Conservation (phyloP, 2,888 invertebrate species). For the Lasioglossum pauxillum region DNA sequence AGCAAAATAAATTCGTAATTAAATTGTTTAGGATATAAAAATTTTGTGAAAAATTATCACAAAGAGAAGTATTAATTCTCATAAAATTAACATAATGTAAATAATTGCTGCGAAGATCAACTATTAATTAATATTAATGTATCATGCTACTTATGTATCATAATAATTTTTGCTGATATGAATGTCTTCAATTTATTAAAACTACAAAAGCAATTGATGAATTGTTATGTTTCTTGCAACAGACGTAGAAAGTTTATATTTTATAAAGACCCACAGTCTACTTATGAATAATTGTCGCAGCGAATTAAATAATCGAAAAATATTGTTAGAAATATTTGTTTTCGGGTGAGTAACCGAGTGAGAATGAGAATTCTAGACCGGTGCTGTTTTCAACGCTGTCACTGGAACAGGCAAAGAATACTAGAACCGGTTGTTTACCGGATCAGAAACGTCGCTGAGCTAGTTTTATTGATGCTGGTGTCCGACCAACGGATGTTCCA, state of each 20-base stretch:
- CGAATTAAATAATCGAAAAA: neutral
- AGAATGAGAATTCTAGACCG: slow-evolving; percentile 22
- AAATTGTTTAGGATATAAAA: too few relatives aligned
- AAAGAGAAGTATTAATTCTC: too few relatives aligned
- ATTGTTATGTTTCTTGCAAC: neutral
- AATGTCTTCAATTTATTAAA: neutral
- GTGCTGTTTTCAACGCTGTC: slow-evolving; percentile 21
- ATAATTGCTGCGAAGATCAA: too few relatives aligned
- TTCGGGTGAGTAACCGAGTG: neutral
- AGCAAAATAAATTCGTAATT: too few relatives aligned
- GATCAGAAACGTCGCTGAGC: slow-evolving; percentile 62
- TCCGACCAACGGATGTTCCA: slow-evolving; percentile 61
- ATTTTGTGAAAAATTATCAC: too few relatives aligned
- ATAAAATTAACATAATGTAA: too few relatives aligned
- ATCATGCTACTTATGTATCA: neutral
- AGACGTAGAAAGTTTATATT: neutral
- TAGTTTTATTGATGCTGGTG: slow-evolving; percentile 68
- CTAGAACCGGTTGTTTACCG: slow-evolving; percentile 62
- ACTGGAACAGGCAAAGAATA: slow-evolving; percentile 39
- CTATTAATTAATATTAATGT: too few relatives aligned
- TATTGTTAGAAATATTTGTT: neutral
- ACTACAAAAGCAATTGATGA: neutral
- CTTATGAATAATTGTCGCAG: neutral
- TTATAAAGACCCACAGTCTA: neutral
- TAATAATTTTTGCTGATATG: too few relatives aligned